Evolutionary conservation across 2,797 vertebrate genomes (phyloP), one percentile per base, ranked within the genome.

Genomic region (Helostoma temminkii): DNA sequence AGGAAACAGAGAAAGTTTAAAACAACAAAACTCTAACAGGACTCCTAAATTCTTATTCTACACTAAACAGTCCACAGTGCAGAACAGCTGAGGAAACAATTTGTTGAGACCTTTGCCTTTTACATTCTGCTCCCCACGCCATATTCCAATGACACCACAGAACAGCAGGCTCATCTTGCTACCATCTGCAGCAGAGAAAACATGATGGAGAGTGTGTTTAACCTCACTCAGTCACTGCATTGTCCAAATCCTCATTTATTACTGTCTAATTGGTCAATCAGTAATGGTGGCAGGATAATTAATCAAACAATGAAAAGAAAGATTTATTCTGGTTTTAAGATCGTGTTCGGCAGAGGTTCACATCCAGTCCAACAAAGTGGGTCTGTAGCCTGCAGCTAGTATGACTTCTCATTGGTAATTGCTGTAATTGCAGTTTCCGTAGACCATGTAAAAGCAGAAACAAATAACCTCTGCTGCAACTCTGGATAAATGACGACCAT

Each of bases 31-130:
- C 71, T 74, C 62, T 48, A 67, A 61, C 66, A 66, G 70, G 54
- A 52, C 66, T 73, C 65, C 47, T 42, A 52, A 80, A 81, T 63
- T 83, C 67, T 71, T 58, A 68, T 46, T 52, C 65, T 66, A 16
- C 72, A 71, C 61, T 71, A 78, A 78, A 81, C 64, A 78, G 60
- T 58, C 59, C 66, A 46, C 49, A 76, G 70, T 75, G 75, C 53
- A 16, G 61, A 71, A 62, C 91, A 93, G 89, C 92, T 92, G 88
- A 89, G 82, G 89, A 90, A 93, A 92, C 89, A 92, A 61, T 82
- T 86, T 77, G 55, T 61, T 12, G 59, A 71, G 87, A 90, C 88
- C 88, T 90, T 90, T 89, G 84, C 78, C 86, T 89, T 75, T 74
- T 36, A 60, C 84, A 73, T 84, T 81, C 71, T 74, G 74, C 81